Evolutionary conservation across 53 echinoderm and acorn worm genomes (phyloP), one percentile per base, ranked within the genome.

Genomic region (Zoroaster sp.): DNA sequence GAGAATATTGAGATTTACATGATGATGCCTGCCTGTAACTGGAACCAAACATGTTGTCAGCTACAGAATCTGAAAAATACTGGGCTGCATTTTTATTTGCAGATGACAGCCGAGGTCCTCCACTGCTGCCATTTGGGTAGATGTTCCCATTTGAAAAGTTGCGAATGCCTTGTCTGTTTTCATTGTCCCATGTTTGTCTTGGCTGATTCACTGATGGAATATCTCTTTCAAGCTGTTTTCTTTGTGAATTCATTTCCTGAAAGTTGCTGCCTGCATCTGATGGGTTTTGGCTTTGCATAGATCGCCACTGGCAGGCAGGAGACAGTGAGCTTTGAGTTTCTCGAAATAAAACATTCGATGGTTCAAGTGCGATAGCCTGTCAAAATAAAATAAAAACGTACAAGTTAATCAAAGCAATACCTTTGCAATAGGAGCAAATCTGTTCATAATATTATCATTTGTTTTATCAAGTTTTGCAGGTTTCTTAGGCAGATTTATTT

Each of bases 31-130:
- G 63, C 63, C 82, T 66, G 70, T 69, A 70, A 71, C 45, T 30
- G 1, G 85, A 49, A 6, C 85, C 38, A 15, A 85, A 85, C 85
- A 85, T 85, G 71, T 49, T 85, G 37, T 83, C 83, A 9, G 83
- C 83, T 4, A 83, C 83, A 7, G 83, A 47, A 34, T 51, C 46
- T 31, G 85, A 85, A 47, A 36, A 36, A 71, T 46, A 85, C 85
- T 85, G 85, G 52, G 69, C 20, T 35, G 69, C 30, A 14, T 23
- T 45, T 68, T 23, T 69, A 33, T 71, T 85, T 5, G 35, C 35
- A 12, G 70, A 32, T 11, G 36, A 36, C 11, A 17, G 69, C 69
- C 85, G 49, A 0, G 52, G 71, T 35, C 35, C 70, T 47, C 49
- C 46, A 0, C 5, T 23, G 69, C 35, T 37, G 18, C 12, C 9